These are phyloP conservation scores for Drosophila vallismaia DNA, from an alignment of 2,888 invertebrate genomes.

Conservation along the genomic window DNA sequence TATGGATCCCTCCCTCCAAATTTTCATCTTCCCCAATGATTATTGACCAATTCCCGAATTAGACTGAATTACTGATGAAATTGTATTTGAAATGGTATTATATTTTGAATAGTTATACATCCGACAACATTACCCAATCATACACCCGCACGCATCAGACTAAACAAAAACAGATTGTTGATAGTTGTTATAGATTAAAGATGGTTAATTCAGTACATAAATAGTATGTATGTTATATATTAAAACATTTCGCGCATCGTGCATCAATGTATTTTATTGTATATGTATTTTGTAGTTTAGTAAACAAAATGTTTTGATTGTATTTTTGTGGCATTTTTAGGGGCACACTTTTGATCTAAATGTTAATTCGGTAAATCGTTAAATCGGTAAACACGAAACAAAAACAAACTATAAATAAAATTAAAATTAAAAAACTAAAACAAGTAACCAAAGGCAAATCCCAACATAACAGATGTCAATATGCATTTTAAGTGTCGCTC, in stretches of 20 bases:
- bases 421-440: constrained; percentile 8
- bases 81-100: constrained; percentile 63
- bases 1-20: constrained; percentile 33
- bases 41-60: constrained; percentile 80
- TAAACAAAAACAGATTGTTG: constrained; percentile 51
- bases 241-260: constrained; percentile 20
- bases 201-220: constrained; percentile 56
- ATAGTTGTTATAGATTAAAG: constrained; percentile 61
- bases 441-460: constrained; percentile 10
- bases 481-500: constrained; percentile 53
- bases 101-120: constrained; percentile 66
- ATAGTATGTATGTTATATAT: constrained; percentile 25
- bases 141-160: constrained; percentile 40
- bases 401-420: not conserved
- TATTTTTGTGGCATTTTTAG: constrained; percentile 73
- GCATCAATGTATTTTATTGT: constrained; percentile 56
- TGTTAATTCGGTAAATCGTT: constrained; percentile 47
- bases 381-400: constrained; percentile 29
- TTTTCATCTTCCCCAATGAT: constrained; percentile 42
- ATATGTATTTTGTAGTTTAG: constrained; percentile 68
- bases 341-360: constrained; percentile 68
- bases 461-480: constrained; percentile 50
- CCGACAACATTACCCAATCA: constrained; percentile 33
- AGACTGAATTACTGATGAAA: constrained; percentile 78
- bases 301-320: constrained; percentile 67